Evolutionary conservation across 2,888 invertebrate species (phyloP).

Genomic region (Rutpela maculata): DNA sequence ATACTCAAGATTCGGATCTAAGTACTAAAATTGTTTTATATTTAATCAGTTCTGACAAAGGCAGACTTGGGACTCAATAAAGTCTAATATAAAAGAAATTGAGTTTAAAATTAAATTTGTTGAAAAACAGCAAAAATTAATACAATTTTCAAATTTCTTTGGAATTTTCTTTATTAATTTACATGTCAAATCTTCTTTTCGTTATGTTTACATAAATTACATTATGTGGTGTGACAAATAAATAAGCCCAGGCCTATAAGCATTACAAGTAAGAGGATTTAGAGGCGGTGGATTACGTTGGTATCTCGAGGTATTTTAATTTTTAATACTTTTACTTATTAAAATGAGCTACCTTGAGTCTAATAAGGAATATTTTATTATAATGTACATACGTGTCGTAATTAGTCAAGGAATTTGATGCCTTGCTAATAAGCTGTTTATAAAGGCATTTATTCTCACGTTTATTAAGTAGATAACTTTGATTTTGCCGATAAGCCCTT

Average conservation of each 20-base stretch:
- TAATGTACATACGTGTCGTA: background rate
- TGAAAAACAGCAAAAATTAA: no score
- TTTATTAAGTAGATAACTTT: conserved; percentile 14
- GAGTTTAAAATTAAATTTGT: no score
- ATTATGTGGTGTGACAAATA: background rate
- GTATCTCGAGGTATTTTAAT: background rate
- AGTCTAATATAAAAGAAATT: no score
- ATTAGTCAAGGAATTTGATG: conserved; percentile 7
- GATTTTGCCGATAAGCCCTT: conserved; percentile 1
- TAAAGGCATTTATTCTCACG: background rate
- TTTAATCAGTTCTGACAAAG: no score
- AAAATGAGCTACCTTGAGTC: background rate
- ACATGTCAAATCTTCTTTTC: no score
- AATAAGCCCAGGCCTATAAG: background rate
- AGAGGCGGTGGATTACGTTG: background rate
- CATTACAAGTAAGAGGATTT: background rate
- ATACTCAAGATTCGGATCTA: no score
- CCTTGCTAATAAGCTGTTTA: background rate
- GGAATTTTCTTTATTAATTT: no score
- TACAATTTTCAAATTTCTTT: no score
- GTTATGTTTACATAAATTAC: no score
- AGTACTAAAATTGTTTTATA: no score
- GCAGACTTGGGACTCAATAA: no score
- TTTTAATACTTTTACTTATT: conserved; percentile 2
- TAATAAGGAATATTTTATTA: conserved; percentile 13